A percentile compares a stretch with the other conserved stretches of the same genome.
Conservation (phyloP, 64 coral and sea anemone genomes). For the Actinia equina region DNA sequence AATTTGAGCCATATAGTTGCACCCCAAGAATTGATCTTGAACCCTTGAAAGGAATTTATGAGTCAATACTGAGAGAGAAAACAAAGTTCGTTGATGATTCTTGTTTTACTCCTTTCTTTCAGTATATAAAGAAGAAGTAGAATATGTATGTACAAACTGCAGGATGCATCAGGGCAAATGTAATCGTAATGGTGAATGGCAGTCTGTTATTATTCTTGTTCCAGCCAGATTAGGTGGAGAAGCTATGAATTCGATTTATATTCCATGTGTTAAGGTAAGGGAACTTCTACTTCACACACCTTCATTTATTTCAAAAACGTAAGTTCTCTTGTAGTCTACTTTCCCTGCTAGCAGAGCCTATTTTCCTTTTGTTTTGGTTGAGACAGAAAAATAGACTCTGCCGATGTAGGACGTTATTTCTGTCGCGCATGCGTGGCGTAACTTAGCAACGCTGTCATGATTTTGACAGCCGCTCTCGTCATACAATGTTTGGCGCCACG, state of each 20-base stretch:
- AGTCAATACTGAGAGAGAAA: too few relatives aligned
- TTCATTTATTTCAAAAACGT: not conserved
- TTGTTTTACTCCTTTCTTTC: conserved; percentile 6
- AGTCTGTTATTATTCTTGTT: conserved; percentile 87
- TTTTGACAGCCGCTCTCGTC: too few relatives aligned
- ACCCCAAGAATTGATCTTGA: too few relatives aligned
- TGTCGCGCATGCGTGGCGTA: too few relatives aligned
- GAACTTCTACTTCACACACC: not conserved
- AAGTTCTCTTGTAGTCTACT: not conserved
- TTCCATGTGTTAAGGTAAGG: conserved; percentile 82
- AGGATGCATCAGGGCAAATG: conserved; percentile 70
- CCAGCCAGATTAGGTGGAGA: conserved; percentile 90
- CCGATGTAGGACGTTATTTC: too few relatives aligned
- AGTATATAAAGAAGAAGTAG: conserved; percentile 96
- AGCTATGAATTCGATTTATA: conserved; percentile 84
- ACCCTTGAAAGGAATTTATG: too few relatives aligned
- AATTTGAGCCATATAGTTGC: too few relatives aligned
- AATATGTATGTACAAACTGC: conserved; percentile 69
- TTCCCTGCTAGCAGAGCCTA: too few relatives aligned
- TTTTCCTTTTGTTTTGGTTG: too few relatives aligned
- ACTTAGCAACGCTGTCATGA: too few relatives aligned
- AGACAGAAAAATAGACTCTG: too few relatives aligned
- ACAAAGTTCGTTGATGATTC: not conserved
- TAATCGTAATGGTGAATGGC: conserved; percentile 59
- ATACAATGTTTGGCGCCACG: too few relatives aligned